Evolutionary conservation across 2,888 invertebrate species (phyloP).

Genomic region (Andrena fulva): DNA sequence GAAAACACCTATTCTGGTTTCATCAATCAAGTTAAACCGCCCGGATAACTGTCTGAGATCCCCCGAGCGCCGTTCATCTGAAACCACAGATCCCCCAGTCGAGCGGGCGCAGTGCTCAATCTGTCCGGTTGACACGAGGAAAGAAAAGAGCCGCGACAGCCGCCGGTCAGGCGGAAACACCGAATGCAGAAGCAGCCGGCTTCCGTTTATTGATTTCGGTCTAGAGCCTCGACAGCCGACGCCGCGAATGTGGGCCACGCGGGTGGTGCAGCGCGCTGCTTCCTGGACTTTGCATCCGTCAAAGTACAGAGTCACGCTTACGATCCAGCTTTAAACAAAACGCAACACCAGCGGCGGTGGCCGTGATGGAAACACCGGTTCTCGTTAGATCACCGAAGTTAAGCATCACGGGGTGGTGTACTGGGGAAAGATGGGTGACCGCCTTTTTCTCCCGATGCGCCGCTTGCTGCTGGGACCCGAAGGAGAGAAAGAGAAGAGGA

Average conservation of each 20-base stretch:
- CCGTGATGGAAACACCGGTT: no score
- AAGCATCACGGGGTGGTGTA: no score
- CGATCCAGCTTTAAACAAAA: no score
- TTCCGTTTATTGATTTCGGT: slow-evolving; percentile 84
- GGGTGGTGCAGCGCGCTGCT: slow-evolving; percentile 51
- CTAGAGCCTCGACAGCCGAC: slow-evolving; percentile 68
- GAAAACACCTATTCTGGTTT: background rate
- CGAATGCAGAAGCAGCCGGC: slow-evolving; percentile 76
- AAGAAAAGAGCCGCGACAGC: slow-evolving; percentile 13
- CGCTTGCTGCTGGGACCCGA: no score
- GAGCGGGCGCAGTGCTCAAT: background rate
- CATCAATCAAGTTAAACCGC: background rate
- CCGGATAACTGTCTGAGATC: background rate
- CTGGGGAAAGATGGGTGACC: no score
- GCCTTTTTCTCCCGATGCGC: no score
- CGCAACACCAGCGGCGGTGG: no score
- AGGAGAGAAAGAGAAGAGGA: no score
- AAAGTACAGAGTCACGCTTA: slow-evolving; percentile 10
- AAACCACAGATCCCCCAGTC: background rate
- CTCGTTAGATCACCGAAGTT: no score
- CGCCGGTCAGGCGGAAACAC: slow-evolving; percentile 50
- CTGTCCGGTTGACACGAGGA: background rate
- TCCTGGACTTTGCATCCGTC: slow-evolving; percentile 37
- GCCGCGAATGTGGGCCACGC: slow-evolving; percentile 79
- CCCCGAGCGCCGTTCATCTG: background rate